Conservation (phyloP, 2,888 invertebrate genomes). For the Clistopyga incitator region DNA sequence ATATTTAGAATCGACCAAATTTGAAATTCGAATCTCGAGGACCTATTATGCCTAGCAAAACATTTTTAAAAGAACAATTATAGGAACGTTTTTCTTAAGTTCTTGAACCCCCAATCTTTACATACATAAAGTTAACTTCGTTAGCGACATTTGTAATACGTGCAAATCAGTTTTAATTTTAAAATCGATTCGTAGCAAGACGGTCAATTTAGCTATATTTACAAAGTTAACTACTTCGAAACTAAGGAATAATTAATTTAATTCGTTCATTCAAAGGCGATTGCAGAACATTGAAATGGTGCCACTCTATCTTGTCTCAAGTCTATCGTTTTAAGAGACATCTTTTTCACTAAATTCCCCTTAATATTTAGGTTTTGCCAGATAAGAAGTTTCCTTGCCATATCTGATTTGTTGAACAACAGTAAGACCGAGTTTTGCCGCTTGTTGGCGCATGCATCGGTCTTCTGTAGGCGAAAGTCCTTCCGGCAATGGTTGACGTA, state of each 20-base stretch:
- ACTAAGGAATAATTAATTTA: background rate
- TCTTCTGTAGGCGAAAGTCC: slow-evolving; percentile 85
- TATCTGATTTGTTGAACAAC: slow-evolving; percentile 78
- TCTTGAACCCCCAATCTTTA: no score
- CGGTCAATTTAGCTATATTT: no score
- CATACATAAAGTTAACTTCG: no score
- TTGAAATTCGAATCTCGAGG: no score
- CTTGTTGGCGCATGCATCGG: slow-evolving; percentile 84
- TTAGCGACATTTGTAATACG: no score
- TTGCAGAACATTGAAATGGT: background rate
- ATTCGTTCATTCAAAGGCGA: background rate
- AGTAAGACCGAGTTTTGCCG: slow-evolving; percentile 85
- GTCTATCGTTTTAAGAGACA: background rate
- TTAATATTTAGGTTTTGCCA: slow-evolving; percentile 65
- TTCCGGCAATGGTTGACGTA: slow-evolving; percentile 85
- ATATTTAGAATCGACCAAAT: no score
- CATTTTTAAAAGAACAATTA: no score
- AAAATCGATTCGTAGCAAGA: no score
- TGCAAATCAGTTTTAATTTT: no score
- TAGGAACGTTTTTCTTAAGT: no score
- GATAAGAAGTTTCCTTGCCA: slow-evolving; percentile 73
- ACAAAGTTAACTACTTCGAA: background rate
- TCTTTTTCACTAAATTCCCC: background rate
- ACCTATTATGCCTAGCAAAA: no score
- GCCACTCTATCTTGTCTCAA: background rate